These are phyloP conservation scores for Erebia palarica DNA, from an alignment of 2,888 invertebrate species.

Conservation along the genomic window DNA sequence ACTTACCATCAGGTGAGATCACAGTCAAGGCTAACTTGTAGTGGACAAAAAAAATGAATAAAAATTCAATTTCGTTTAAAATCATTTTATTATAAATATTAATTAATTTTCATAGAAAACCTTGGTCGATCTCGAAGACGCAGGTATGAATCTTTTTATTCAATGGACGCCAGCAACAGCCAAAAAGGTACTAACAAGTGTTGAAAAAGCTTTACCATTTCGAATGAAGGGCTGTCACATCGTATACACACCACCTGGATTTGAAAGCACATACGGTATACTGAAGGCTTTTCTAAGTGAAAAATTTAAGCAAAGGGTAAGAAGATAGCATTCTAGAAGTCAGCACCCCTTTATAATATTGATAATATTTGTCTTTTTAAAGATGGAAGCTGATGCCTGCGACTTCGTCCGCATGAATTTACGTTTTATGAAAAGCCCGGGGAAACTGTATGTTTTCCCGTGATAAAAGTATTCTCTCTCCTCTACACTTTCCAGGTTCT, in stretches of 20 bases:
- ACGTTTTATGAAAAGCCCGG: too few relatives aligned
- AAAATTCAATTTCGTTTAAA: too few relatives aligned
- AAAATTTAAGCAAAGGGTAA: conserved; percentile 4
- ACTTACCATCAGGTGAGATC: too few relatives aligned
- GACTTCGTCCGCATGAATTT: too few relatives aligned
- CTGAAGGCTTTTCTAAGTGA: background rate
- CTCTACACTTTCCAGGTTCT: too few relatives aligned
- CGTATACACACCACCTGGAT: background rate
- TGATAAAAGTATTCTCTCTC: too few relatives aligned
- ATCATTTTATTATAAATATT: background rate
- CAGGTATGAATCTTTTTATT: background rate
- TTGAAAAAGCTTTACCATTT: background rate
- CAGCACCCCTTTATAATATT: too few relatives aligned
- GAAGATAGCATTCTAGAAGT: background rate
- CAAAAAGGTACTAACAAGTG: background rate
- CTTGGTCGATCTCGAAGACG: background rate
- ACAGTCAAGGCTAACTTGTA: too few relatives aligned
- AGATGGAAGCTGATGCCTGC: too few relatives aligned
- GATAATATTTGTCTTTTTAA: too few relatives aligned
- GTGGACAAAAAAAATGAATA: too few relatives aligned
- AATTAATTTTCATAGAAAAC: background rate
- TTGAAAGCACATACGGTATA: background rate
- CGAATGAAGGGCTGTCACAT: background rate
- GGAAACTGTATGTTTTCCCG: too few relatives aligned
- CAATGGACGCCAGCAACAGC: conserved; percentile 2